Percentiles rank a stretch among this genome's conserved stretches.
Conservation (phyloP, 2,888 invertebrate species). For the Eudasyphora cyanicolor region DNA sequence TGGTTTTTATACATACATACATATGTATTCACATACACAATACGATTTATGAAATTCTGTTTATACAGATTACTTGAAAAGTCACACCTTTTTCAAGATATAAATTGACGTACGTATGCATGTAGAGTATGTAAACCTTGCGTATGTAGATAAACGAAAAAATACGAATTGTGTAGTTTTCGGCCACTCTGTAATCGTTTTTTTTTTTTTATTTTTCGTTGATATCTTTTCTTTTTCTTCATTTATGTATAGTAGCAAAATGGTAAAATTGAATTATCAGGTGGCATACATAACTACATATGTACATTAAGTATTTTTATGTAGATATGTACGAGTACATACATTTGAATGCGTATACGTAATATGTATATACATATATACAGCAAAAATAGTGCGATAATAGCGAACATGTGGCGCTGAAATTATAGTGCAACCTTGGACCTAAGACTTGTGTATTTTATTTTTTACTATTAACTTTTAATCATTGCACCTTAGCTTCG, state of each 20-base stretch:
- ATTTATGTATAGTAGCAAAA: not conserved
- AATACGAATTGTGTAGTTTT: no score
- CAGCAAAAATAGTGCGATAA: conserved; percentile 28
- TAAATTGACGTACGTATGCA: not conserved
- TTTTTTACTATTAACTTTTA: not conserved
- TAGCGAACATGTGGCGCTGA: conserved; percentile 24
- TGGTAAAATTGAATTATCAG: not conserved
- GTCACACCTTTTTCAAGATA: not conserved
- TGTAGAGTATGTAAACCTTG: not conserved
- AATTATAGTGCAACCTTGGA: conserved; percentile 46
- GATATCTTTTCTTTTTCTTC: not conserved
- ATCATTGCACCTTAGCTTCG: not conserved
- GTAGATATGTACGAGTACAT: not conserved
- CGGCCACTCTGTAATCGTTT: not conserved
- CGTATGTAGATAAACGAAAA: not conserved
- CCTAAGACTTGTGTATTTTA: conserved; percentile 36
- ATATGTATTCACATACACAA: no score
- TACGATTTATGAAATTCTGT: no score
- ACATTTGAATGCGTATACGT: not conserved
- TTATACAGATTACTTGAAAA: not conserved
- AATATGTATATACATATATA: no score
- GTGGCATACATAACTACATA: no score
- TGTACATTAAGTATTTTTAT: not conserved
- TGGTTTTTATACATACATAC: no score
- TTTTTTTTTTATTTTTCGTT: not conserved